Base-by-base conservation (phyloP, 2,888 invertebrate species). In the Melinaea marsaeus region DNA sequence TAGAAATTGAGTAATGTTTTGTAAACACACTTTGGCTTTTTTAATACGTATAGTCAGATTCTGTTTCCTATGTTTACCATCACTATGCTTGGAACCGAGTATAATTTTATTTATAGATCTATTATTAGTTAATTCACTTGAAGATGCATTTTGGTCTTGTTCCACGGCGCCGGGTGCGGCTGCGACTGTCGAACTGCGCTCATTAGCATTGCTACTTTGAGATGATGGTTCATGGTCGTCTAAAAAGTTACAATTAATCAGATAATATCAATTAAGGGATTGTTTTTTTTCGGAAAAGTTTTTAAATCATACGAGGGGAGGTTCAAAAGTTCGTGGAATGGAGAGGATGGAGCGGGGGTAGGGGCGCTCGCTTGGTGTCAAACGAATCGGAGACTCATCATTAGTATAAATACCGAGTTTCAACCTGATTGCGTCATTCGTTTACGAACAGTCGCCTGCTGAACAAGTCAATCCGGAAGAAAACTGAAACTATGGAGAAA, bases 21-120 rank as follows among this genome's bases (percentile, higher is more conserved):
- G 69, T 56, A 88, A 64, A 32, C 64, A 46, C 56, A 85, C 66
- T 64, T 72, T 79, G 13, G 76, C 70, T 45, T 72, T 65, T 66
- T 61, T 59, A 7, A 68, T 1, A 61, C 47, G 13, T 7, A 61
- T 58, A 60, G 56, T 57, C 13, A 60, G 48, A 58, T 65, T 62
- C 64, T 67, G 71, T 5, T 60, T 57, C 55, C 71, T 55, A 37
- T 60, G 63, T 63, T 70, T 69, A 60, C 42, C 11, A 5, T 45
- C 59, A 62, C 55, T 73, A n/a, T 79, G 78, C 61, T 81, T 84
- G 64, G 81, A 76, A 51, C 81, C 83, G 56, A 85, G 63, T 65
- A 82, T 81, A 60, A 85, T 78, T 75, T 79, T 77, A 67, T 81
- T 84, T 45, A 65, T 67, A 47, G 64, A 62, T 48, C 71, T 64